Conservation (phyloP, 2,113 vertebrate species). For the Athene noctua region DNA sequence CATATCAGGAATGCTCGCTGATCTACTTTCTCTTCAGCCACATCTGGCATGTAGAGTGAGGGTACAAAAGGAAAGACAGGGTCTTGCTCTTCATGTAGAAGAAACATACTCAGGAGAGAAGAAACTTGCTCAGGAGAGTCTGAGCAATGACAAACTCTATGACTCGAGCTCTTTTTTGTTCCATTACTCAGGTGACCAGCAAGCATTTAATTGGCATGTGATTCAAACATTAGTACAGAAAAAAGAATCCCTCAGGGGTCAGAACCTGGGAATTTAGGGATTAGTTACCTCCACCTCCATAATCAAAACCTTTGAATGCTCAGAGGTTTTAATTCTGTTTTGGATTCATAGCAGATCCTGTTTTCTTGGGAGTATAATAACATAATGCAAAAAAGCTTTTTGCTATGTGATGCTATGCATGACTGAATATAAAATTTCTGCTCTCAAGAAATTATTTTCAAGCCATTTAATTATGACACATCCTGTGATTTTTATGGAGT, state of each 20-base stretch:
- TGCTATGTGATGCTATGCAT: neutral
- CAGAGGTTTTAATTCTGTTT: neutral
- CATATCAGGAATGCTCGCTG: neutral
- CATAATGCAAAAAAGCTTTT: neutral
- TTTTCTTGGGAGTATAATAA: neutral
- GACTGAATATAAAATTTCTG: slow-evolving; percentile 2
- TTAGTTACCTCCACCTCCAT: neutral
- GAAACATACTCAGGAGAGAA: neutral
- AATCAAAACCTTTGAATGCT: neutral
- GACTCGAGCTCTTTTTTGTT: neutral
- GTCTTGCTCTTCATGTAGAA: neutral
- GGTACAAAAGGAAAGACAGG: neutral
- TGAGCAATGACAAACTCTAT: neutral
- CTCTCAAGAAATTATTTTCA: slow-evolving; percentile 27
- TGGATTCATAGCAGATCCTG: neutral
- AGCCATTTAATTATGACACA: slow-evolving; percentile 6
- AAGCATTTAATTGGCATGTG: neutral
- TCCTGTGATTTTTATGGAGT: neutral
- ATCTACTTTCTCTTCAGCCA: neutral
- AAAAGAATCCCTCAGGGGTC: neutral
- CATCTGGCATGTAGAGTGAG: neutral
- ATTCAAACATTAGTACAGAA: neutral
- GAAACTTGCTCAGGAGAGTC: neutral
- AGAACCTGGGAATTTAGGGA: neutral
- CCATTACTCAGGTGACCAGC: neutral